Evolutionary conservation across 1,140 invertebrate species (phyloP).

Genomic region (Nomia melanderi): DNA sequence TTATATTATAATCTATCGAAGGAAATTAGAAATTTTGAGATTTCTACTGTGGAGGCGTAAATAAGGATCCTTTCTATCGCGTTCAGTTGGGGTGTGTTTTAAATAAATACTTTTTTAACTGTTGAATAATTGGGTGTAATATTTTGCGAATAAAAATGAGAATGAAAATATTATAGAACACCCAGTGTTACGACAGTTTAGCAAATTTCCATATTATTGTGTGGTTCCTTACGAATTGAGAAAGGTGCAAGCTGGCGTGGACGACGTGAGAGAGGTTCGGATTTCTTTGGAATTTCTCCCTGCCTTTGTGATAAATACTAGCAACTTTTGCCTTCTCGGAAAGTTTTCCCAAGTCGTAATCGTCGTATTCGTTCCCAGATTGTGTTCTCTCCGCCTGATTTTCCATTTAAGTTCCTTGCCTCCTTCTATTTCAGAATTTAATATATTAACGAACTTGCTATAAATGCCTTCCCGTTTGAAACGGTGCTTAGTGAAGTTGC

Average conservation of each 20-base stretch:
- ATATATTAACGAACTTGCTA: not conserved
- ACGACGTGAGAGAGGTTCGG: slow-evolving; percentile 68
- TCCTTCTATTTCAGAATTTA: not conserved
- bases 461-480: not conserved
- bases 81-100: no score
- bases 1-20: no score
- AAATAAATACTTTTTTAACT: no score
- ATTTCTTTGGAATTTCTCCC: slow-evolving; percentile 67
- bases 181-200: not conserved
- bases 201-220: not conserved
- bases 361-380: not conserved
- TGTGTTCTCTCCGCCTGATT: not conserved
- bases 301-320: slow-evolving; percentile 63
- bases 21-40: no score
- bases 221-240: slow-evolving; percentile 69
- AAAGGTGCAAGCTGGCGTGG: slow-evolving; percentile 66
- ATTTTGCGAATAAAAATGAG: no score
- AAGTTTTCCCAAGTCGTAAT: slow-evolving; percentile 63
- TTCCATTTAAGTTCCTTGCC: slow-evolving; percentile 5
- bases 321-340: slow-evolving; percentile 69
- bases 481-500: not conserved
- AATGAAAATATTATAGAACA: no score
- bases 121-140: no score
- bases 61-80: no score
- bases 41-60: no score